Evolutionary conservation across 2,797 vertebrate species (phyloP), one percentile per base, ranked within the genome.

Genomic region (Pangasius sanitwongsei): DNA sequence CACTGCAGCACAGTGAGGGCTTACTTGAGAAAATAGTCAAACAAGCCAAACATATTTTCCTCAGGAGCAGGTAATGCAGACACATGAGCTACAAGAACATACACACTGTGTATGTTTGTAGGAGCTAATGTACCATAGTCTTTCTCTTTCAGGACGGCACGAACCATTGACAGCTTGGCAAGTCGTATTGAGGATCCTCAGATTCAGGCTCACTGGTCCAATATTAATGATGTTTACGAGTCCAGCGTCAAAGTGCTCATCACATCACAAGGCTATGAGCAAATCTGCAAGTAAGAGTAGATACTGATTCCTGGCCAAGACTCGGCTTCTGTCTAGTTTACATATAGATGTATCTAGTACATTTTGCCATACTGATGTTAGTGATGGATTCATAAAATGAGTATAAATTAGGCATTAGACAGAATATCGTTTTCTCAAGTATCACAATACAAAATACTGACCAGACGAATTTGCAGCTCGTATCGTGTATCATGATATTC

Each of bases 201-300:
- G 95, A 98, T 99, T 91, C 99, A 99, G 93, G 99, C 99, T 37
- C 99, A 99, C 89, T 99, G 99, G 99, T 99, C 99, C 86, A 99
- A 98, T 92, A 99, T 99, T 89, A 99, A 98, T 34, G 97, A 99
- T 2, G 98, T 99, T 80, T 99, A 98, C 7, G 99, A 99, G 92
- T 99, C 99, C 84, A 99, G 98, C 20, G 98, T 99, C 86, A 99
- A 99, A 94, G 98, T 99, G 87, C 96, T 99, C 89, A 99, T 99
- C 93, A 99, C 99, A 2, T 99, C 99, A 12, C 99, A 99, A 94
- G 98, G 99, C 88, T 99, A 99, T 11, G 99, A 99, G 92, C 99
- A 99, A 92, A 99, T 99, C 93, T 99, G 98, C 99, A 99, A 99
- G 99, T 99, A 95, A 96, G 98, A 55, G 8, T 20, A 23, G 3